Conservation (phyloP, 2,888 invertebrate species). For the Euzophera pinguis region DNA sequence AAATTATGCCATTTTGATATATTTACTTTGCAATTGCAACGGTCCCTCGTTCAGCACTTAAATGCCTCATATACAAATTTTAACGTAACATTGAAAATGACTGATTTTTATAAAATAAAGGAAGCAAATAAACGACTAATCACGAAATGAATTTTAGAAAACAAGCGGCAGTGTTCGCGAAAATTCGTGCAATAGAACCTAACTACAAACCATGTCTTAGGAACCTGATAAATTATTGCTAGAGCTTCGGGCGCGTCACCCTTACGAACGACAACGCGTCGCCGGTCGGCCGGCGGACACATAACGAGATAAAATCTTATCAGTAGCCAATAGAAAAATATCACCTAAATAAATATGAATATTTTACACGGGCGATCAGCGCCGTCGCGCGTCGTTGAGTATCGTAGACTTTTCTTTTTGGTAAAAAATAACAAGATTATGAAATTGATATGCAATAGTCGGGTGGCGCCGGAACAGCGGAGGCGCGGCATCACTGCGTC, state of each 20-base stretch:
- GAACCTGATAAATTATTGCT: conserved; percentile 80
- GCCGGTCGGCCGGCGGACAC: conserved; percentile 56
- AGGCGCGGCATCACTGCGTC: conserved; percentile 52
- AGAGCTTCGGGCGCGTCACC: conserved; percentile 63
- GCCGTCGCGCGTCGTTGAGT: conserved; percentile 38
- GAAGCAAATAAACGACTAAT: conserved; percentile 65
- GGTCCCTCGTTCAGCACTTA: conserved; percentile 77
- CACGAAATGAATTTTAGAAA: conserved; percentile 61
- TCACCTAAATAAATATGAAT: conserved; percentile 79
- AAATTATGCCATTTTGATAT: conserved; percentile 78
- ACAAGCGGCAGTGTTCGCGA: conserved; percentile 77
- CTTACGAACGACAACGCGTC: conserved; percentile 54
- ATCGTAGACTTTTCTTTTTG: conserved; percentile 59
- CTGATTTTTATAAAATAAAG: conserved; percentile 53
- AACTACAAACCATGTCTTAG: conserved; percentile 78
- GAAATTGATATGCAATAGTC: conserved; percentile 60
- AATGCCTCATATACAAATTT: conserved; percentile 76
- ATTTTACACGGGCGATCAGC: conserved; percentile 52
- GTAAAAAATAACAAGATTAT: conserved; percentile 71
- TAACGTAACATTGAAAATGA: conserved; percentile 68
- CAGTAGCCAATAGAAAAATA: conserved; percentile 80
- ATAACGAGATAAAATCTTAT: conserved; percentile 75
- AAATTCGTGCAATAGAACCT: conserved; percentile 78
- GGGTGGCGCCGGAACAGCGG: conserved; percentile 24
- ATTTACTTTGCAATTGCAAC: conserved; percentile 79